Base-by-base conservation (phyloP, 2,113 vertebrate species). In the Dascyllus trimaculatus region DNA sequence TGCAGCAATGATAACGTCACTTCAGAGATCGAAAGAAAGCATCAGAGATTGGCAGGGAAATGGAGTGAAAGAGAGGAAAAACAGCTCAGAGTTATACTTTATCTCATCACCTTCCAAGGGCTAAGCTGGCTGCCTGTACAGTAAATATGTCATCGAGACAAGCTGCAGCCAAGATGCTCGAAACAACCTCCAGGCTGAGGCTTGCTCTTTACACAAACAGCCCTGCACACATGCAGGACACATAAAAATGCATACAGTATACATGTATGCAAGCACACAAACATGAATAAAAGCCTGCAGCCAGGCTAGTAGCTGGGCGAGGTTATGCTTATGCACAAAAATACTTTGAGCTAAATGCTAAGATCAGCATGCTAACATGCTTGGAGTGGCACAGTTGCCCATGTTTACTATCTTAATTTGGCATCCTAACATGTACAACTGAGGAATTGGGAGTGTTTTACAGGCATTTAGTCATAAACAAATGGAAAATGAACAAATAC, bases 81-180 rank as follows among this genome's bases (percentile, higher is more conserved):
- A 61, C 5, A 35, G 52, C n/a, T 66, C 46, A 62, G 25, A 35
- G 70, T 75, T 53, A 13, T 80, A 75, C 76, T 84, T 74, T 64
- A 77, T 75, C 54, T 80, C 77, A 78, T 86, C 83, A 75, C 66
- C 53, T 62, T 81, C 57, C 40, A 75, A 24, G 10, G 40, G 22
- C 57, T 54, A 17, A 64, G 38, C 32, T 74, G 83, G 62, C 48
- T 46, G 73, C 8, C 32, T 61, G 43, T 45, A 63, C 26, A 46
- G 71, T 61, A 65, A 87, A 64, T 66, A 68, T 87, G 82, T 85
- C 85, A 78, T 66, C 71, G 68, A 5, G 22, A 46, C 24, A 43
- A 71, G 24, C 35, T 40, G 48, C 76, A 52, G 87, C 82, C 84
- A 88, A 81, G 45, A 64, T 13, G 54, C 32, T 40, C 4, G 6